These are phyloP conservation scores for Sinodicranocentrus sp. DNA, from an alignment of 2,888 invertebrate species.

Conservation along the genomic window DNA sequence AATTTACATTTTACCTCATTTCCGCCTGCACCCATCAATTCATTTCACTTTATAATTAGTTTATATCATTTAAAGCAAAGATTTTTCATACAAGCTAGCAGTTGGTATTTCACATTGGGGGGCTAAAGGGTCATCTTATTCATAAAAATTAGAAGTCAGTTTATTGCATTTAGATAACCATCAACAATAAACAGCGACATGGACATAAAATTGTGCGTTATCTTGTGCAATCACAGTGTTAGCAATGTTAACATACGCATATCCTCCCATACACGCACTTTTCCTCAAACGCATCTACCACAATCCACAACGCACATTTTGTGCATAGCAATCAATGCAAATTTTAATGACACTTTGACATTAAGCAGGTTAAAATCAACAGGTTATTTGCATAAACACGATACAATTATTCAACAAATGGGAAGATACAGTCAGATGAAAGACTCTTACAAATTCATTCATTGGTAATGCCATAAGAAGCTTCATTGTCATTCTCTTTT, in stretches of 20 bases:
- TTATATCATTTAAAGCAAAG: too few relatives aligned
- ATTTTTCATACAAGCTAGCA: too few relatives aligned
- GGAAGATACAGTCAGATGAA: not conserved
- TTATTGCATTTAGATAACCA: constrained; percentile 29
- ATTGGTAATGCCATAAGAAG: constrained; percentile 27
- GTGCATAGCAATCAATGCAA: constrained; percentile 43
- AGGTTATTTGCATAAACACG: constrained; percentile 27
- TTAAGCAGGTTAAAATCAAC: constrained; percentile 36
- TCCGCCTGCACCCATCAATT: too few relatives aligned
- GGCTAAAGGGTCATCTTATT: too few relatives aligned
- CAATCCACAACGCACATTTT: constrained; percentile 2
- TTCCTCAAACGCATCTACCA: not conserved
- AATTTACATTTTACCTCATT: too few relatives aligned
- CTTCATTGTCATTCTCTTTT: constrained; percentile 15
- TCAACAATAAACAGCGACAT: constrained; percentile 18
- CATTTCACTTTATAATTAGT: too few relatives aligned
- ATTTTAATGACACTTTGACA: constrained; percentile 57
- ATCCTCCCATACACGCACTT: not conserved
- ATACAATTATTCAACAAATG: not conserved
- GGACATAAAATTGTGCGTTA: constrained; percentile 2
- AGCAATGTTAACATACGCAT: too few relatives aligned
- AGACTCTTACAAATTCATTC: not conserved
- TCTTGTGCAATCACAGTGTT: not conserved
- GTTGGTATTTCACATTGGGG: too few relatives aligned
- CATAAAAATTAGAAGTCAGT: too few relatives aligned